Evolutionary conservation across 2,797 vertebrate species (phyloP).

Genomic region (Sebastolobus alascanus): DNA sequence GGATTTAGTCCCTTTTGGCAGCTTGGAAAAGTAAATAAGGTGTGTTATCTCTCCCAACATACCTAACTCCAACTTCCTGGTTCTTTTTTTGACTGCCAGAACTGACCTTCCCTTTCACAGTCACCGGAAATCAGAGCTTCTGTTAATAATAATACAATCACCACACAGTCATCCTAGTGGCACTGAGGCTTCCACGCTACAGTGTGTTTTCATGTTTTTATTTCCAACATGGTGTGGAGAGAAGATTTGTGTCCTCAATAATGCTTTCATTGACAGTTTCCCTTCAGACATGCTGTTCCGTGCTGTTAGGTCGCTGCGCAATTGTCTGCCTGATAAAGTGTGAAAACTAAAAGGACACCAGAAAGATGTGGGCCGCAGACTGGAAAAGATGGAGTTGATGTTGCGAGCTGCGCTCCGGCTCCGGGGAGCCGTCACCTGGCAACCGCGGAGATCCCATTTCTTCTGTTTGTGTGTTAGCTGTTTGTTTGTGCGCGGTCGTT

Average conservation of each 20-base stretch:
- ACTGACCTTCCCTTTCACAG: slow-evolving; percentile 26
- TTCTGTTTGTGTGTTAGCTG: not conserved
- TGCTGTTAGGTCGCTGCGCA: slow-evolving; percentile 25
- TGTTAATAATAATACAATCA: slow-evolving; percentile 74
- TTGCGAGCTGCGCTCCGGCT: slow-evolving; percentile 39
- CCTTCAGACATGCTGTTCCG: not conserved
- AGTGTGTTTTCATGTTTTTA: slow-evolving; percentile 20
- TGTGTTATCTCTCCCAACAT: slow-evolving; percentile 73
- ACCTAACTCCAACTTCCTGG: slow-evolving; percentile 71
- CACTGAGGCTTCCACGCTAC: slow-evolving; percentile 2
- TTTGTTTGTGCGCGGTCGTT: slow-evolving; percentile 1
- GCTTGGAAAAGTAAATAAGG: slow-evolving; percentile 75
- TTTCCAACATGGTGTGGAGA: slow-evolving; percentile 18
- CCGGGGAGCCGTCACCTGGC: slow-evolving; percentile 81
- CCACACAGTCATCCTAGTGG: slow-evolving; percentile 32
- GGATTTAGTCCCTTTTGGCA: slow-evolving; percentile 61
- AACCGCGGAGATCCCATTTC: slow-evolving; percentile 83
- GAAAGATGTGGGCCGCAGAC: slow-evolving; percentile 38
- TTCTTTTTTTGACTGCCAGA: slow-evolving; percentile 52
- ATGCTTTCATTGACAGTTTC: slow-evolving; percentile 28
- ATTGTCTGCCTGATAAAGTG: slow-evolving; percentile 44
- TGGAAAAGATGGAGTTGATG: slow-evolving; percentile 57
- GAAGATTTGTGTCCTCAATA: not conserved
- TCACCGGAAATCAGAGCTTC: slow-evolving; percentile 33
- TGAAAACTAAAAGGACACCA: slow-evolving; percentile 44